Percentiles rank a stretch among this genome's conserved stretches.
Conservation (phyloP, 2,113 vertebrate genomes). For the Microtus pennsylvanicus region DNA sequence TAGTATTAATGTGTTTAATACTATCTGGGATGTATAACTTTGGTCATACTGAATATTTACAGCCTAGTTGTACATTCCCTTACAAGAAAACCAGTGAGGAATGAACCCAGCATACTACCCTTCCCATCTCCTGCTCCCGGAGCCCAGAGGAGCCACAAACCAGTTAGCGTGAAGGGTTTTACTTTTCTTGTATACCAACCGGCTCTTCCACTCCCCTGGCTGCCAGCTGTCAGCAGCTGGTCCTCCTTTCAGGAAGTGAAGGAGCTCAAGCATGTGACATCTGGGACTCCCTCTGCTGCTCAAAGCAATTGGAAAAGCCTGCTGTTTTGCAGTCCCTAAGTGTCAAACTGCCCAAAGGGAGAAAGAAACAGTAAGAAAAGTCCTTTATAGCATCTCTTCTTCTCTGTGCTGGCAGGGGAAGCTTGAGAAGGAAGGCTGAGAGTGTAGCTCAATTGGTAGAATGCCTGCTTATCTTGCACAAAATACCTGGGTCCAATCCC, state of each 20-base stretch:
- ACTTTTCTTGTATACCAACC: background rate
- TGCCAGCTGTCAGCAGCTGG: background rate
- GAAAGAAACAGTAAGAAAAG: background rate
- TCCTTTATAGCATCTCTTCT: background rate
- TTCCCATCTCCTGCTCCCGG: background rate
- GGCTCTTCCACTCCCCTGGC: background rate
- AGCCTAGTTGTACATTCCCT: background rate
- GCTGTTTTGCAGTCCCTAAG: background rate
- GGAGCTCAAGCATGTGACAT: background rate
- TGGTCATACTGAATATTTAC: background rate
- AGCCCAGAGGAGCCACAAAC: background rate
- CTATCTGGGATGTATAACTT: background rate
- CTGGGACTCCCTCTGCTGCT: background rate
- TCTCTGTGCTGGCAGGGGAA: background rate
- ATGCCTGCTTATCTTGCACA: background rate
- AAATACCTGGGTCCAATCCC: background rate
- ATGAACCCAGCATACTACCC: background rate
- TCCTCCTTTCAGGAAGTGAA: background rate
- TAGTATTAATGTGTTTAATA: background rate
- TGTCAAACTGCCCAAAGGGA: background rate
- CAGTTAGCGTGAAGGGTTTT: background rate
- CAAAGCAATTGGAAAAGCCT: conserved; percentile 56
- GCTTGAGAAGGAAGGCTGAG: background rate
- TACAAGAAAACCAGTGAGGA: background rate
- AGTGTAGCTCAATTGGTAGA: background rate